Evolutionary conservation across 2,888 invertebrate species (phyloP).

Genomic region (Lutraria lutraria): DNA sequence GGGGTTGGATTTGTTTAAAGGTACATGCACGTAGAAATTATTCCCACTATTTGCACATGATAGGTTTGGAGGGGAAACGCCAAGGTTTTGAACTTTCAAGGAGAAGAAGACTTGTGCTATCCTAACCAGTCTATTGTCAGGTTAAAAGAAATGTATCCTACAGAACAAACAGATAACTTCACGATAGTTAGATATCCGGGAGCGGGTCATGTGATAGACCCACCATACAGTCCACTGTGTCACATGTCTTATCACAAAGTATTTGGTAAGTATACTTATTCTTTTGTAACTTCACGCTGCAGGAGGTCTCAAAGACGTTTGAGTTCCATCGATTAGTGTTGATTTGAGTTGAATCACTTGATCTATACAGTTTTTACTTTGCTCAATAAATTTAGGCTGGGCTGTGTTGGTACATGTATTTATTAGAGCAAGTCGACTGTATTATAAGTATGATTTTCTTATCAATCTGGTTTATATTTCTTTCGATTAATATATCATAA

Average conservation of each 20-base stretch:
- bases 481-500: no score
- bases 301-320: neutral
- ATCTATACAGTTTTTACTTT: no score
- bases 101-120: slow-evolving; percentile 63
- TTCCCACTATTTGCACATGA: no score
- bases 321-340: neutral
- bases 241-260: slow-evolving; percentile 69
- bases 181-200: slow-evolving; percentile 72
- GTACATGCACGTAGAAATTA: no score
- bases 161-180: slow-evolving; percentile 63
- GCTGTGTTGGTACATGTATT: no score
- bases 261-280: slow-evolving; percentile 51
- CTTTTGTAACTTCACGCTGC: neutral
- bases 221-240: slow-evolving; percentile 77
- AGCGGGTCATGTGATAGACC: slow-evolving; percentile 82
- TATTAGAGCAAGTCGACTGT: no score
- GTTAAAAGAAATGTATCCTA: slow-evolving; percentile 60
- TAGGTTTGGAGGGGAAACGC: slow-evolving; percentile 62
- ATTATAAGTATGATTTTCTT: no score
- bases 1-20: no score
- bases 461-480: no score
- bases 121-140: slow-evolving; percentile 49
- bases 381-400: no score
- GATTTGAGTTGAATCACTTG: neutral
- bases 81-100: slow-evolving; percentile 61